These are phyloP conservation scores for Drosophila baimaii DNA, from an alignment of 1,140 invertebrate species.

Conservation along the genomic window DNA sequence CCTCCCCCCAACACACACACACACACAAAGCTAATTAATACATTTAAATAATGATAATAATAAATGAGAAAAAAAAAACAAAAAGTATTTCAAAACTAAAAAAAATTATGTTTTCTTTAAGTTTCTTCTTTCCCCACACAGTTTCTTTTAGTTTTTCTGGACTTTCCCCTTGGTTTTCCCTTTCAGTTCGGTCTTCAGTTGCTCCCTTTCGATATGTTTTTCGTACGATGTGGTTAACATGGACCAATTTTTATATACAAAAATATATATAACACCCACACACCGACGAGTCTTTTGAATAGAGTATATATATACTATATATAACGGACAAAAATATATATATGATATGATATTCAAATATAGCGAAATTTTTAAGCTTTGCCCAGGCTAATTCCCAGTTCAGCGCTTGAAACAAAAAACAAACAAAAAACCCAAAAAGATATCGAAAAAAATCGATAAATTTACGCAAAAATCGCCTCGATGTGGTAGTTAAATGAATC, in stretches of 20 bases:
- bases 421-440: conserved; percentile 27
- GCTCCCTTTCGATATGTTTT: conserved; percentile 36
- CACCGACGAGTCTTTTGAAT: conserved; percentile 53
- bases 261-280: conserved; percentile 61
- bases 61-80: conserved; percentile 68
- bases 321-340: conserved; percentile 33
- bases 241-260: conserved; percentile 75
- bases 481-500: conserved; percentile 84
- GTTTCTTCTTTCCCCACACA: conserved; percentile 12
- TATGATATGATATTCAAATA: conserved; percentile 63
- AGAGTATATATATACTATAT: conserved; percentile 48
- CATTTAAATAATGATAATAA: conserved; percentile 69
- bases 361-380: conserved; percentile 80
- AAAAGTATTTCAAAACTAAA: conserved; percentile 72
- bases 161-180: conserved; percentile 13
- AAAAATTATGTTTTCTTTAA: conserved; percentile 34
- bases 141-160: conserved; percentile 3
- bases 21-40: conserved; percentile 72
- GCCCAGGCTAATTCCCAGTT: conserved; percentile 49
- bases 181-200: conserved; percentile 33
- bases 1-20: conserved; percentile 39
- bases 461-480: conserved; percentile 65
- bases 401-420: conserved; percentile 52
- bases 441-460: conserved; percentile 37
- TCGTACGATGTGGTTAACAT: conserved; percentile 79